Conservation (phyloP, 2,888 invertebrate genomes). For the Stenichneumon culpator region DNA sequence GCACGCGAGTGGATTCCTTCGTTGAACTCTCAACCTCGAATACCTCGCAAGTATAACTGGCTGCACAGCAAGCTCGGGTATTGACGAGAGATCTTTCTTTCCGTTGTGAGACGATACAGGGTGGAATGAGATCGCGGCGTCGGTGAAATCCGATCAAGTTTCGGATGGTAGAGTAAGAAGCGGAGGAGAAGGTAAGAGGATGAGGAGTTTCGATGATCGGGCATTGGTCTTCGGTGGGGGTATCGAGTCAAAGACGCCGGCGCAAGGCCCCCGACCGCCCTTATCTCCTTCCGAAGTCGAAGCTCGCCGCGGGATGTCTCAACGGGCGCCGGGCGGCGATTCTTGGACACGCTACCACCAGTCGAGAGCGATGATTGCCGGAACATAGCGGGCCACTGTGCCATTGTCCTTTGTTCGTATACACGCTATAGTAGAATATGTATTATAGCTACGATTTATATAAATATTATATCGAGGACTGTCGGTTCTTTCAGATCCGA, state of each 20-base stretch:
- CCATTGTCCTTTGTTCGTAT: constrained; percentile 80
- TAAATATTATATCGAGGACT: constrained; percentile 19
- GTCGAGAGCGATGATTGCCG: constrained; percentile 64
- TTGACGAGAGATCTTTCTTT: constrained; percentile 58
- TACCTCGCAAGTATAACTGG: constrained; percentile 16
- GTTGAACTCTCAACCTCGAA: constrained; percentile 28
- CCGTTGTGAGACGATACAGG: constrained; percentile 55
- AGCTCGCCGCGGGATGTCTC: constrained; percentile 79
- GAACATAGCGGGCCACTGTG: constrained; percentile 78
- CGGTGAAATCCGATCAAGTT: constrained; percentile 75
- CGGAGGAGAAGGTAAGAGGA: constrained; percentile 40
- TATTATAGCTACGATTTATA: constrained; percentile 13
- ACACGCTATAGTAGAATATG: background rate
- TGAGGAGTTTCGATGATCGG: constrained; percentile 62
- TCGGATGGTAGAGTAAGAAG: constrained; percentile 24
- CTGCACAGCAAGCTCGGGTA: constrained; percentile 14
- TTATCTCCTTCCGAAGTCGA: constrained; percentile 83
- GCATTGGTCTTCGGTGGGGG: constrained; percentile 58
- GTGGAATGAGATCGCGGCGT: constrained; percentile 70
- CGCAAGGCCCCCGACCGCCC: constrained; percentile 68
- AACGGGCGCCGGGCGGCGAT: constrained; percentile 73
- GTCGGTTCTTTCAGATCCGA: constrained; percentile 15
- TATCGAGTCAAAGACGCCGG: constrained; percentile 82
- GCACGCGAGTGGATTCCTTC: constrained; percentile 46
- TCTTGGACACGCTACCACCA: constrained; percentile 65